A percentile compares a stretch with the other conserved stretches of the same genome.
These are phyloP conservation scores for Megaceryle torquata DNA, from an alignment of 2,113 vertebrate species.

Conservation along the genomic window DNA sequence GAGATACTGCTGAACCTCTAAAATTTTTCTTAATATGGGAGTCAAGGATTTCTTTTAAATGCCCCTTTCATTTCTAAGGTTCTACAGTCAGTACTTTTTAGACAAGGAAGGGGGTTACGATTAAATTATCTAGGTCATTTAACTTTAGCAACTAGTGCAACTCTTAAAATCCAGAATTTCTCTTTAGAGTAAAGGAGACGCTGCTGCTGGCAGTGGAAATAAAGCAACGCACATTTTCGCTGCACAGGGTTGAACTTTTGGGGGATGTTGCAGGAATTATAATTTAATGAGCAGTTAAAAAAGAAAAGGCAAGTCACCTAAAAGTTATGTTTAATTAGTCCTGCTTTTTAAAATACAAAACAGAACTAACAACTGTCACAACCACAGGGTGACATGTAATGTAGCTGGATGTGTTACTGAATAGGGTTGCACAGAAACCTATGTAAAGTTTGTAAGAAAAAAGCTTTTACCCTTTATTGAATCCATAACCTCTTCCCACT, in stretches of 20 bases:
- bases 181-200: background rate
- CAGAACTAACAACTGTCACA: background rate
- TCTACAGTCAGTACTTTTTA: background rate
- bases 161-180: background rate
- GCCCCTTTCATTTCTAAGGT: background rate
- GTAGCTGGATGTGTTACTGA: background rate
- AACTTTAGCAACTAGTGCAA: background rate
- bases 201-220: background rate
- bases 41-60: background rate
- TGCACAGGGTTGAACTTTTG: background rate
- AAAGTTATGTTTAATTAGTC: background rate
- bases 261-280: background rate
- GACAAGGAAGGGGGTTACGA: background rate
- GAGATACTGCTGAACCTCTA: background rate
- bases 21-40: background rate
- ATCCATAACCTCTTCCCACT: background rate
- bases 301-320: background rate
- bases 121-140: constrained; percentile 33
- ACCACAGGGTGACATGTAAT: background rate
- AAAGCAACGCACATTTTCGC: background rate
- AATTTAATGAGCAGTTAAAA: background rate
- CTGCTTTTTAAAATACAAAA: background rate
- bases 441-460: background rate
- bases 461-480: background rate
- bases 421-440: background rate